Evolutionary conservation across 2,797 vertebrate genomes (phyloP), one percentile per base, ranked within the genome.

Genomic region (Echeneis naucrates): DNA sequence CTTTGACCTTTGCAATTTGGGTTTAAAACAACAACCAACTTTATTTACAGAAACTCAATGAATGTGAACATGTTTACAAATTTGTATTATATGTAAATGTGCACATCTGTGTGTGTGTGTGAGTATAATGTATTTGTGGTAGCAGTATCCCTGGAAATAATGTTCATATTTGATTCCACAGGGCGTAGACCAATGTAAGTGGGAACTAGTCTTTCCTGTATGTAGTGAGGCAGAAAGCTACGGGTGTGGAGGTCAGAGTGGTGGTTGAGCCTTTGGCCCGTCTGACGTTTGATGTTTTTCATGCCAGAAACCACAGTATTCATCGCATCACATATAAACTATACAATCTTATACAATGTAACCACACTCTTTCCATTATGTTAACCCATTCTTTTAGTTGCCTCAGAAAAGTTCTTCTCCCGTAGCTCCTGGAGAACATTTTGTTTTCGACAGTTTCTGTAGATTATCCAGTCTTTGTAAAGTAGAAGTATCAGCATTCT

Each of bases 1-100:
- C 26, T 70, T 68, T 54, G 54, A 54, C 61, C 64, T 45, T 9
- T 42, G n/a, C 42, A 59, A 26, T 27, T 57, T 64, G 16, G 37
- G 0, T 23, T 60, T 47, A n/a, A 66, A 50, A 58, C 32, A 57
- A 55, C 51, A 9, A 16, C 17, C 30, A 48, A 17, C 32, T 59
- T 67, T 21, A 17, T 61, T 55, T 14, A 77, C 13, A 2, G 5
- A 8, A 26, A 27, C 30, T 1, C 24, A n/a, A n/a, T 44, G 33
- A 52, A 54, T 59, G 8, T 51, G 8, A 0, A 23, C 23, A 26
- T 32, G 24, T 24, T 70, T 40, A 38, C 47, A 61, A 27, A 55
- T 45, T 1, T 40, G 21, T 33, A 26, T 65, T 40, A 26, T 33
- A 26, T 65, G 8, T 56, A 30, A 42, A 61, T 47, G 32, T 32